Base-by-base conservation (phyloP, 1,140 invertebrate species). In the Patella vulgata region DNA sequence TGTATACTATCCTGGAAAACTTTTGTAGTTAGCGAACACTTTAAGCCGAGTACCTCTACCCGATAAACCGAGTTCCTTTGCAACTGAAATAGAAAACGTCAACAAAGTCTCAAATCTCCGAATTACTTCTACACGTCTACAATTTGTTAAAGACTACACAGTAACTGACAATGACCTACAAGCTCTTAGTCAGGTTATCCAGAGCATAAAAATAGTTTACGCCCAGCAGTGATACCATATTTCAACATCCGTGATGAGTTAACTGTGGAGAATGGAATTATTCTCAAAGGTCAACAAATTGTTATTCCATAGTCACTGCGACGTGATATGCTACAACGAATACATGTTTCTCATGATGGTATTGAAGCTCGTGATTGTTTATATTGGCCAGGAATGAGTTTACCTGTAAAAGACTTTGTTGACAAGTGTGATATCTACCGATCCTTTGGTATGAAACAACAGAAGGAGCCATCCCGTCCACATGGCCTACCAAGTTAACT, bases 1-100 rank as follows among this genome's bases (percentile, higher is more conserved):
- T 39, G 23, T 51, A 44, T 66, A 70, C 46, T 53, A 43, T 9
- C 66, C 59, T 25, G 69, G 67, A 9, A 74, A 63, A n/a, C 14
- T 42, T 11, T 66, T 66, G 17, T 44, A 50, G 1, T 17, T 75
- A 0, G 62, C 74, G 21, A 71, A 75, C 27, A 52, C 63, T 1
- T 50, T 74, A 27, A 79, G 71, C 25, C n/a, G 65, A 21, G 50
- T 21, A 43, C 39, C 33, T n/a, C 23, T 46, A 43, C 23, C 36
- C 28, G 44, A 19, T 52, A 50, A 30, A 39, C 27, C 14, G 27
- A 8, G 6, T 36, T 8, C 5, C 14, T 36, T 36, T 36, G 33
- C 5, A 36, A 36, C 28, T 31, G 56, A 46, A 19, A 9, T 42
- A 17, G 36, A 43, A 36, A 8, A 5, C 14, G 33, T 36, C 14